Evolutionary conservation across 2,113 vertebrate genomes (phyloP).

Genomic region (Pteropus alecto): DNA sequence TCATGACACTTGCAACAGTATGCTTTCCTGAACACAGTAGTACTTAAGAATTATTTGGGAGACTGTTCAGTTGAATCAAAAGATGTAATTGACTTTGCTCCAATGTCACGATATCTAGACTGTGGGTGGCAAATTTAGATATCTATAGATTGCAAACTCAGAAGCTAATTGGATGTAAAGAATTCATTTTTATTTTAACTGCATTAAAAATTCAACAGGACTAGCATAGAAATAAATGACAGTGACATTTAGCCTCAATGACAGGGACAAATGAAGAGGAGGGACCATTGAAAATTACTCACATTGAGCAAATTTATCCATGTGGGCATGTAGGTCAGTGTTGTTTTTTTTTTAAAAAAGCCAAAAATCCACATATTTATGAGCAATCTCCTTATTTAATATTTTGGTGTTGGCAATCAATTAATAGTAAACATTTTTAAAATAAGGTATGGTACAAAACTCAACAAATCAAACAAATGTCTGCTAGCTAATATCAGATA

Average conservation of each 20-base stretch:
- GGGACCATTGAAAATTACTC: background rate
- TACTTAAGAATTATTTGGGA: background rate
- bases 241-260: background rate
- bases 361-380: background rate
- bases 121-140: background rate
- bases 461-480: background rate
- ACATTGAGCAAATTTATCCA: background rate
- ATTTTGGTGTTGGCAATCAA: background rate
- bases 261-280: background rate
- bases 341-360: background rate
- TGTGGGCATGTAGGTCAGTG: background rate
- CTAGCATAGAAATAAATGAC: background rate
- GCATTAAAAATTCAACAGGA: background rate
- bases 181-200: background rate
- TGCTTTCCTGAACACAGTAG: background rate
- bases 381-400: background rate
- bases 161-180: background rate
- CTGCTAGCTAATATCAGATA: background rate
- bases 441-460: background rate
- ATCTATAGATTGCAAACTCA: background rate
- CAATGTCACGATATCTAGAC: background rate
- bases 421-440: background rate
- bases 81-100: background rate
- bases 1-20: background rate
- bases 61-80: background rate